Evolutionary conservation across 37 sponge, comb jelly and placozoan genomes (phyloP), one percentile per base, ranked within the genome.

Genomic region (Geodia barretti): DNA sequence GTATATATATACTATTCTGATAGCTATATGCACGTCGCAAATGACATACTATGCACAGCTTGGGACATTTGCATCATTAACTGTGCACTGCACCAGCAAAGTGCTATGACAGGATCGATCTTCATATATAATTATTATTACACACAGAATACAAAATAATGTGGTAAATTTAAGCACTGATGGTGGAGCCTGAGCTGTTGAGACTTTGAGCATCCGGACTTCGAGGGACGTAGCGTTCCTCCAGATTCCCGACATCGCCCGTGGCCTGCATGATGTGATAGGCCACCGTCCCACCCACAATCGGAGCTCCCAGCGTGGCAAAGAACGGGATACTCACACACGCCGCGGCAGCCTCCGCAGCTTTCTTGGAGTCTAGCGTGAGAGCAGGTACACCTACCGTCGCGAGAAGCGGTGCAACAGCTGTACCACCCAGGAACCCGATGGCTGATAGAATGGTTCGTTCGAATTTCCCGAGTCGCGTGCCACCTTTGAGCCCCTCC

Each of bases 11-110:
- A 29, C 39, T 63, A 39, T 63, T 86, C 19, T 14, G 92, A 87
- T 32, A 39, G 23, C 42, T 91, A 87, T 8, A 91, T 75, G 38
- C n/a, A n/a, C n/a, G 79, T 73, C 73, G 83, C 86, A 29, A 79
- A 86, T 60, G 73, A 91, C 62, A 68, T 78, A 20, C 39, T 83
- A 39, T 87, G 87, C 25, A 41, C 26, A 8, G 92, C 87, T 61
- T 86, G 82, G 70, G 82, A 78, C 4, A 73, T 70, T 4, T 83
- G 92, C 38, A 86, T 91, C 26, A 80, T 74, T n/a, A 91, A 39
- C 41, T 91, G 86, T 5, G 83, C 33, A 4, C 79, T 71, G 21
- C 83, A 68, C 32, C 77, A 36, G 1, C 69, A 8, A 39, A 86
- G 68, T 21, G 39, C 82, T 30, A 69, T 62, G 34, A 72, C 54